Evolutionary conservation across 2,888 invertebrate genomes (phyloP).

Genomic region (Adelognathus sp.): DNA sequence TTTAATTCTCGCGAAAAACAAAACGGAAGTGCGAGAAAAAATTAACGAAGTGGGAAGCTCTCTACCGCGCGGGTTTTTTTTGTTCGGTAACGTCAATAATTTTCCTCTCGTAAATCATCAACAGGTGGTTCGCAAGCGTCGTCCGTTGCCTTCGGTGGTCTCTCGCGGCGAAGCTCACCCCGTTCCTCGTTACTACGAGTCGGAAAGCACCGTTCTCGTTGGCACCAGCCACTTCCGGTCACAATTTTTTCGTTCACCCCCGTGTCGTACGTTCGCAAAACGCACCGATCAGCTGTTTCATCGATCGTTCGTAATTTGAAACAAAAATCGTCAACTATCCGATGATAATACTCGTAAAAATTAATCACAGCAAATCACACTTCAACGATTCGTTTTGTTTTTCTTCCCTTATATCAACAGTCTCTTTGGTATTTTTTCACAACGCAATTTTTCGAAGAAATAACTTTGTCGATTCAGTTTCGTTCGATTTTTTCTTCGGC

Average conservation of each 20-base stretch:
- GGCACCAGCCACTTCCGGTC: constrained; percentile 2
- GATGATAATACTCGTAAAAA: neutral
- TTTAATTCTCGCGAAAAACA: neutral
- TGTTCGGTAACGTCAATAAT: constrained; percentile 66
- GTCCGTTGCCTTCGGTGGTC: constrained; percentile 46
- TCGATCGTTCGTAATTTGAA: neutral
- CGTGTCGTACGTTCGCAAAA: neutral
- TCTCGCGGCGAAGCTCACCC: constrained; percentile 42
- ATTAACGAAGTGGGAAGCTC: neutral
- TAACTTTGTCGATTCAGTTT: neutral
- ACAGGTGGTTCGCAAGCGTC: constrained; percentile 75
- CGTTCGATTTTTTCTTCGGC: too few species aligned
- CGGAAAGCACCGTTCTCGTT: constrained; percentile 11
- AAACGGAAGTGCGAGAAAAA: neutral
- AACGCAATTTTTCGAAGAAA: neutral
- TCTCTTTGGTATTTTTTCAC: neutral
- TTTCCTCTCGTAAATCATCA: constrained; percentile 75
- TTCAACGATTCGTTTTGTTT: neutral
- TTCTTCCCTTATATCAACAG: neutral
- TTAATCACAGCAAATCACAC: constrained; percentile 37
- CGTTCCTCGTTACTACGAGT: constrained; percentile 10
- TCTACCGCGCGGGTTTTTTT: too few species aligned
- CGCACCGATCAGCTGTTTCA: neutral
- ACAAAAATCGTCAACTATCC: neutral
- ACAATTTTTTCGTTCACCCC: constrained; percentile 4